Evolutionary conservation across 2,113 vertebrate genomes (phyloP), one percentile per base, ranked within the genome.

Genomic region (Lota lota): DNA sequence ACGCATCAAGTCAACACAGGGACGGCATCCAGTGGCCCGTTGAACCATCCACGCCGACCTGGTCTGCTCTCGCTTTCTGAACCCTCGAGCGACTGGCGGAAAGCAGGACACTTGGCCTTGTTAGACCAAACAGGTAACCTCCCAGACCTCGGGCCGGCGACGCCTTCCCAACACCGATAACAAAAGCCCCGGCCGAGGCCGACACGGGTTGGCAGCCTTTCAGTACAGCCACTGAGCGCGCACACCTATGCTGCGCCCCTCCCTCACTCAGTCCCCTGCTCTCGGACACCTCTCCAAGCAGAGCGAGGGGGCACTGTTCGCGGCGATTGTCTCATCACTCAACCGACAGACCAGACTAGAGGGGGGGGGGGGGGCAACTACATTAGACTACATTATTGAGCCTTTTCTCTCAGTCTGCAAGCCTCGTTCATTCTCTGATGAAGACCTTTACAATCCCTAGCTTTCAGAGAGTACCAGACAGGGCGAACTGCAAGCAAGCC

Each of bases 81-180:
- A 12, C 40, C 63, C 64, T 63, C n/a, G 50, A 73, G 68, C 66
- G 73, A 73, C 72, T 78, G 78, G 62, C 69, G 75, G 74, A 83
- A 63, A 63, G 82, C 63, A 74, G 64, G 66, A 78, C 69, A 78
- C 68, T 74, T 11, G 19, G 51, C 74, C 74, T 65, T 66, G 73
- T 68, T 67, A 73, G 72, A 61, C 70, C 68, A 80, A 75, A 66
- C 84, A 78, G 85, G 53, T 16, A 17, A 5, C 17, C 24, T 61
- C 60, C 74, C 67, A 69, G 65, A 83, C 83, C 79, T 79, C 75
- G 74, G 79, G 77, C 79, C 83, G 83, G 86, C 89, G 89, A 92
- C 89, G 86, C 74, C 62, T 58, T 75, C 89, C 89, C 86, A 89
- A 80, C 73, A 88, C 88, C 82, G 81, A 88, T 79, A 72, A 79